Conservation (phyloP, 2,888 invertebrate genomes). For the Adela reaumurella region DNA sequence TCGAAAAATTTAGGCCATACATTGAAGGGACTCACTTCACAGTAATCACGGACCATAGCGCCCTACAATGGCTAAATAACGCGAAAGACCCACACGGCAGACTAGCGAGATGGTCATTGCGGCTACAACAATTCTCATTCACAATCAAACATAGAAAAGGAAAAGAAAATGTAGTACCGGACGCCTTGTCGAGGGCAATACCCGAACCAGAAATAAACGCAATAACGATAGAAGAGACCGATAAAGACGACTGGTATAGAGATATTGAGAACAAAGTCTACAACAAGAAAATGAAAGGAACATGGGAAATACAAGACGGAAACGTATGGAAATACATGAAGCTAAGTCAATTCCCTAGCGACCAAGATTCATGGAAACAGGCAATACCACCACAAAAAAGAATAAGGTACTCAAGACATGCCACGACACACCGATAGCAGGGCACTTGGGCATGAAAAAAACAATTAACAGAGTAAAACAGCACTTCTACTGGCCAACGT, state of each 20-base stretch:
- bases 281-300: too few relatives aligned
- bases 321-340: too few relatives aligned
- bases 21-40: conserved; percentile 9
- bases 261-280: too few relatives aligned
- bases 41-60: conserved; percentile 15
- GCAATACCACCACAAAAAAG: background rate
- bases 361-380: background rate
- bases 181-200: conserved; percentile 14
- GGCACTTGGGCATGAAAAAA: conserved; percentile 7
- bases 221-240: background rate
- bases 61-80: conserved; percentile 15
- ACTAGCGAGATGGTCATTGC: conserved; percentile 15
- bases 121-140: conserved; percentile 11
- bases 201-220: background rate
- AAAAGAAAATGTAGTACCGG: conserved; percentile 14
- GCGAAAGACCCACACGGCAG: conserved; percentile 16
- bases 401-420: background rate
- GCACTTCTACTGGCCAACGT: conserved; percentile 9
- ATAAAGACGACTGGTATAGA: conserved; percentile 4
- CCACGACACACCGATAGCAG: background rate
- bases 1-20: conserved; percentile 10
- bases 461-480: conserved; percentile 3
- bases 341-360: too few relatives aligned
- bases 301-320: too few relatives aligned
- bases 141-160: conserved; percentile 15